Conservation (phyloP, 2,797 vertebrate genomes). For the Tapera naevia region DNA sequence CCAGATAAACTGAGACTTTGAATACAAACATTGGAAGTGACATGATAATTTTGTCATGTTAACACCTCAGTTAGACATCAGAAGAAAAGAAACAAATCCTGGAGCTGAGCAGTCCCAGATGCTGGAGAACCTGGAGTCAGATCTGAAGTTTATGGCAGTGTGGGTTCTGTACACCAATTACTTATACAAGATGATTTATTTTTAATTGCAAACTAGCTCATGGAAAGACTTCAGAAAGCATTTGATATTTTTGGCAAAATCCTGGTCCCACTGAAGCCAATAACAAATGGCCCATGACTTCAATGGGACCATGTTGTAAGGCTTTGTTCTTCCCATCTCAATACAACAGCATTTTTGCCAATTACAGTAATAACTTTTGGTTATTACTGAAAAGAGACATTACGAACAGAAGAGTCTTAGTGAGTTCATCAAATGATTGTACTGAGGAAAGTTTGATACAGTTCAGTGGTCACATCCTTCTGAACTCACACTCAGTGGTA, state of each 20-base stretch:
- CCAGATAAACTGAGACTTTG: not conserved
- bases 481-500: conserved; percentile 79
- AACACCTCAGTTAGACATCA: not conserved
- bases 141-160: conserved; percentile 1
- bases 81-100: not conserved
- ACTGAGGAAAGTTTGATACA: conserved; percentile 68
- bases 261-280: not conserved
- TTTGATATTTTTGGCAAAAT: conserved; percentile 55
- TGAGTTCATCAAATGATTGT: conserved; percentile 58
- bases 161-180: not conserved
- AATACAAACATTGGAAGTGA: not conserved
- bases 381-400: conserved; percentile 65
- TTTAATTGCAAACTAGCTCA: conserved; percentile 36
- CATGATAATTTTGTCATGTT: not conserved
- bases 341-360: not conserved
- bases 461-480: conserved; percentile 72
- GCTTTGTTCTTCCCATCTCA: conserved; percentile 21
- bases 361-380: not conserved
- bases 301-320: not conserved
- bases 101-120: not conserved
- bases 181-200: not conserved
- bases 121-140: not conserved
- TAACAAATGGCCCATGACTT: not conserved
- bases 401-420: conserved; percentile 64
- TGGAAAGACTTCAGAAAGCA: conserved; percentile 33